Percentiles rank a stretch among this genome's conserved stretches.
Evolutionary conservation across 2,113 vertebrate species (phyloP).

Genomic region (Gnathochromis pfefferi): DNA sequence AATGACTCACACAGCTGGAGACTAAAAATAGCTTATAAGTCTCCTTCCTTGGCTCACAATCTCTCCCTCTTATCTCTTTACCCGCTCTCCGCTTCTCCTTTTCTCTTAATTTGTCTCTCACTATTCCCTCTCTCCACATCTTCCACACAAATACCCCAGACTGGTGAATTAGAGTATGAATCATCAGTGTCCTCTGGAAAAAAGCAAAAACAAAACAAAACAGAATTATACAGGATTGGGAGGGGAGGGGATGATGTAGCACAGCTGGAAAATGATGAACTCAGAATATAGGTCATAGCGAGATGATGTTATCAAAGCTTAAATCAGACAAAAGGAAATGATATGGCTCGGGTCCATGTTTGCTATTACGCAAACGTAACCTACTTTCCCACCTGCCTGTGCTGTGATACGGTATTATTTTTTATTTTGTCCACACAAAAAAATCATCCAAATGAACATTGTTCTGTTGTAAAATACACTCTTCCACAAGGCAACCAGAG

Average conservation of each 20-base stretch:
- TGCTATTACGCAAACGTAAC: constrained; percentile 22
- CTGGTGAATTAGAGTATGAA: constrained; percentile 46
- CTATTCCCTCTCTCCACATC: neutral
- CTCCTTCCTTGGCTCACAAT: constrained; percentile 43
- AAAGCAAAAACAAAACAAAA: neutral
- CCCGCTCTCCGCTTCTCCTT: neutral
- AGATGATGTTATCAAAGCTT: constrained; percentile 53
- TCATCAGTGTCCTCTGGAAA: constrained; percentile 35
- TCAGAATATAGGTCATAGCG: constrained; percentile 40
- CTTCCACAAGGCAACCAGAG: neutral
- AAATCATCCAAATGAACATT: constrained; percentile 9
- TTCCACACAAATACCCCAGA: constrained; percentile 35
- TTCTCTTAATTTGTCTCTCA: constrained; percentile 10
- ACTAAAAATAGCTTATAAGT: constrained; percentile 63
- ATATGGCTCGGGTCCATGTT: constrained; percentile 36
- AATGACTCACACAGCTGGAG: constrained; percentile 66
- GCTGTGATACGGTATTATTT: neutral
- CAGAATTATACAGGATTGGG: neutral
- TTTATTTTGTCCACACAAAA: neutral
- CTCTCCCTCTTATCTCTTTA: constrained; percentile 28
- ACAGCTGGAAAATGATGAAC: constrained; percentile 44
- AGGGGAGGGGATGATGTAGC: constrained; percentile 16
- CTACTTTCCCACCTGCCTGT: neutral
- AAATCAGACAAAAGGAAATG: constrained; percentile 29
- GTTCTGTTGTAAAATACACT: neutral